Percentiles rank a stretch among this genome's conserved stretches.
These are phyloP conservation scores for Tenualosa ilisha DNA, from an alignment of 2,797 vertebrate species.

Conservation along the genomic window DNA sequence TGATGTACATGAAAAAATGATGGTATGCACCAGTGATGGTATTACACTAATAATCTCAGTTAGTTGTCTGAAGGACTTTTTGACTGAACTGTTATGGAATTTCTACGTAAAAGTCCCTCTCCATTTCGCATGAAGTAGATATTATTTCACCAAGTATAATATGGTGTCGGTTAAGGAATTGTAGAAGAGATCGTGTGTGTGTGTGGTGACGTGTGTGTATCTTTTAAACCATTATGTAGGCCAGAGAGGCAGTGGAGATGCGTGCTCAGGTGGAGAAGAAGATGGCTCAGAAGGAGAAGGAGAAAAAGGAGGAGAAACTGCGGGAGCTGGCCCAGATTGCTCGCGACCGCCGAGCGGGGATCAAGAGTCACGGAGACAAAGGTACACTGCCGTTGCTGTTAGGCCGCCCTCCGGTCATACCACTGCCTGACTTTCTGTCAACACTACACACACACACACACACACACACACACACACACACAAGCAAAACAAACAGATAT, in stretches of 20 bases:
- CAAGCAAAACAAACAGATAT: slow-evolving; percentile 10
- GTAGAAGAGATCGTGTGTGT: neutral
- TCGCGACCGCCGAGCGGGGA: slow-evolving; percentile 93
- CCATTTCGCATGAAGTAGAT: neutral
- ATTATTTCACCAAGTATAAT: neutral
- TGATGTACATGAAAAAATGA: too few relatives aligned
- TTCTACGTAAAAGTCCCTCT: neutral
- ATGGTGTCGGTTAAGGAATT: neutral
- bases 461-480: neutral
- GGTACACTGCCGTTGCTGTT: slow-evolving; percentile 63
- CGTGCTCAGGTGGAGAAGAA: slow-evolving; percentile 98
- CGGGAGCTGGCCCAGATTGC: slow-evolving; percentile 95
- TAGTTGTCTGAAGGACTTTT: neutral
- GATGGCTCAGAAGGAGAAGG: slow-evolving; percentile 99
- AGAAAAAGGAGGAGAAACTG: slow-evolving; percentile 97
- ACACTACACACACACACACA: neutral
- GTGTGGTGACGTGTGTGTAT: neutral
- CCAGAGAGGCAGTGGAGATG: slow-evolving; percentile 98
- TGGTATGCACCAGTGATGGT: too few relatives aligned
- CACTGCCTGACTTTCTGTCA: neutral
- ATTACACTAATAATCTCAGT: neutral
- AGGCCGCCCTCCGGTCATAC: neutral
- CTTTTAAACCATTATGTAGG: slow-evolving; percentile 65
- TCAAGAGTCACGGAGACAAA: slow-evolving; percentile 97
- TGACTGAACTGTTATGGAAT: neutral